A percentile compares a stretch with the other conserved stretches of the same genome.
Conservation (phyloP, 1,140 invertebrate species). For the Drosophila fuyamai region DNA sequence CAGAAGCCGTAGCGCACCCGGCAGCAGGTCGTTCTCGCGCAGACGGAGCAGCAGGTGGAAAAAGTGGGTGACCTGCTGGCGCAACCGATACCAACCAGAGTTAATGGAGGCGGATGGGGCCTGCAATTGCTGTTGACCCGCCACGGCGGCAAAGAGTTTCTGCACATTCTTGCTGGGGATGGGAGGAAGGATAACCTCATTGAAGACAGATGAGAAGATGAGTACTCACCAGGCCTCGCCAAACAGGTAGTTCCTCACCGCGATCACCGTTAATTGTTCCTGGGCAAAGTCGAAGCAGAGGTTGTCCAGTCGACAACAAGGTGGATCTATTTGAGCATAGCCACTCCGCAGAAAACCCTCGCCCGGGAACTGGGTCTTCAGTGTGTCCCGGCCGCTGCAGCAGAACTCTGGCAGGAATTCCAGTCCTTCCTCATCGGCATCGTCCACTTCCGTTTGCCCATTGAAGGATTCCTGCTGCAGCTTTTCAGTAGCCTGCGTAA, state of each 20-base stretch:
- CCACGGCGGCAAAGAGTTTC: constrained; percentile 51
- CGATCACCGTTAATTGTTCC: constrained; percentile 33
- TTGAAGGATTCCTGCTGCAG: constrained; percentile 6
- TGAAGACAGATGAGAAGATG: background rate
- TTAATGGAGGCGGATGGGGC: background rate
- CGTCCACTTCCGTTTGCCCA: constrained; percentile 1
- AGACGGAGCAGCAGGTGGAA: constrained; percentile 65
- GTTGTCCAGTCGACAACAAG: constrained; percentile 41
- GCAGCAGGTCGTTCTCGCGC: background rate
- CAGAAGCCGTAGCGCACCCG: background rate
- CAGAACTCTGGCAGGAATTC: constrained; percentile 69
- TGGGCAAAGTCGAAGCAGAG: constrained; percentile 58
- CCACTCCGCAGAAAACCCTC: constrained; percentile 64
- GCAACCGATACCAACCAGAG: constrained; percentile 39
- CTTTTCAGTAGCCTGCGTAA: constrained; percentile 59
- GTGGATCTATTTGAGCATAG: constrained; percentile 33
- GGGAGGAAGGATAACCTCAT: background rate
- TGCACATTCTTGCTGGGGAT: constrained; percentile 69
- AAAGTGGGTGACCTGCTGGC: constrained; percentile 68
- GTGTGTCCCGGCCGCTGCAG: constrained; percentile 65
- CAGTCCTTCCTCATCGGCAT: constrained; percentile 1
- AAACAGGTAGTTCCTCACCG: constrained; percentile 46
- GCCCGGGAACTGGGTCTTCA: constrained; percentile 41
- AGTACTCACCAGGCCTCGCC: constrained; percentile 64
- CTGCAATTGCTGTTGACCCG: constrained; percentile 53